Evolutionary conservation across 2,797 vertebrate species (phyloP).

Genomic region (Zalophus californianus): DNA sequence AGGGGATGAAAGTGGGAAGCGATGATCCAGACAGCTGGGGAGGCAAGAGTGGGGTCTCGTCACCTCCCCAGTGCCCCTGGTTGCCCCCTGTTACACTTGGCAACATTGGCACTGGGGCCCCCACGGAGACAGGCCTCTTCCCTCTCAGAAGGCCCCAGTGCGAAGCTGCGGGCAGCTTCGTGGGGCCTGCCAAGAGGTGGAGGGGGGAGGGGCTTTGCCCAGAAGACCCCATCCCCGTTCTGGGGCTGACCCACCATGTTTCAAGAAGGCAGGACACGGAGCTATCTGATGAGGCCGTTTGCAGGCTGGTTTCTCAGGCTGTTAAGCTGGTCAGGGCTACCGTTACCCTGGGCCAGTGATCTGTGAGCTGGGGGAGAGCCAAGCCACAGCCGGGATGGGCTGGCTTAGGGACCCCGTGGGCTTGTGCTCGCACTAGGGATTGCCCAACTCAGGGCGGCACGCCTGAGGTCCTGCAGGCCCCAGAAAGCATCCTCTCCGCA

Average conservation of each 20-base stretch:
- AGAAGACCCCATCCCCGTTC: not conserved
- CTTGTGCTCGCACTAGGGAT: not conserved
- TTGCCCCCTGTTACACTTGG: not conserved
- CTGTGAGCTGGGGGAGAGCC: not conserved
- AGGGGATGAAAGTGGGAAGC: not conserved
- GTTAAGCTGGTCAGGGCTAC: not conserved
- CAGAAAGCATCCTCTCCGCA: accelerated
- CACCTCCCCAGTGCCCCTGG: too few relatives aligned
- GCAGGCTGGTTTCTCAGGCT: not conserved
- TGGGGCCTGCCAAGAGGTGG: not conserved
- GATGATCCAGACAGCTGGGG: not conserved
- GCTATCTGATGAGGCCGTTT: accelerated
- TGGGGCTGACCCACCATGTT: not conserved
- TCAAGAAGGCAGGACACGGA: not conserved
- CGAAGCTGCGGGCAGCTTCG: not conserved
- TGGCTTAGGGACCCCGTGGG: too few relatives aligned
- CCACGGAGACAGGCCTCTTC: too few relatives aligned
- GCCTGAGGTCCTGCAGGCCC: not conserved
- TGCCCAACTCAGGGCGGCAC: not conserved
- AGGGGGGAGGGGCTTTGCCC: not conserved
- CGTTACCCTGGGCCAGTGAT: accelerated
- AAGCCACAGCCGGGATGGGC: not conserved
- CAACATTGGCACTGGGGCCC: not conserved
- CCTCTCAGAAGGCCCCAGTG: not conserved
- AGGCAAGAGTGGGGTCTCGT: too few relatives aligned